Evolutionary conservation across 2,888 invertebrate genomes (phyloP).

Genomic region (Plebejus argus): DNA sequence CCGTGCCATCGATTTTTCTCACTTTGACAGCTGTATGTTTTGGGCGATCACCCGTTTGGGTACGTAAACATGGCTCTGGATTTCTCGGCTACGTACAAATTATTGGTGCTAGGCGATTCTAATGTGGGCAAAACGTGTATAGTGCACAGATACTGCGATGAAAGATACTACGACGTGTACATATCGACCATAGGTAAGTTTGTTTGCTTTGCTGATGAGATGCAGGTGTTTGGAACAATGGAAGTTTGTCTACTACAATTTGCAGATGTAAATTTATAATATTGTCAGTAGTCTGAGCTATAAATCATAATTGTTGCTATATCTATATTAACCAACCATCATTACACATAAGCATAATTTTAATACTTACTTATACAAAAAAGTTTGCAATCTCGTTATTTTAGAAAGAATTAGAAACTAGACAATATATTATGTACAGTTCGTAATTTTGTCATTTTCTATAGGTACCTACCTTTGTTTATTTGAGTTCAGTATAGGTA

Average conservation of each 20-base stretch:
- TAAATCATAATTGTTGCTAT: no score
- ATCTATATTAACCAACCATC: no score
- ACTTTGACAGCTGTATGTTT: conserved; percentile 79
- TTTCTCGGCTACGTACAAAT: conserved; percentile 93
- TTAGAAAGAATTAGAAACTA: no score
- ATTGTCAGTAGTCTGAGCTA: neutral
- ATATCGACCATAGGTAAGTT: conserved; percentile 93
- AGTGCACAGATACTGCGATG: conserved; percentile 94
- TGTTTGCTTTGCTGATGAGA: conserved; percentile 49
- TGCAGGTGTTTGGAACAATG: conserved; percentile 40
- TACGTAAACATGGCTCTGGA: conserved; percentile 88
- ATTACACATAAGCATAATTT: no score
- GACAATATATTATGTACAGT: no score
- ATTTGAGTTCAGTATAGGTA: no score
- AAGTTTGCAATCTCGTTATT: no score
- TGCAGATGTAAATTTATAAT: neutral
- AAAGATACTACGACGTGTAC: conserved; percentile 94
- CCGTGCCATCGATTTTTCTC: conserved; percentile 75
- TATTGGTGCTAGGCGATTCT: conserved; percentile 92
- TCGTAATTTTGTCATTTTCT: no score
- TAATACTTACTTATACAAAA: no score
- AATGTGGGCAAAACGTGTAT: conserved; percentile 96
- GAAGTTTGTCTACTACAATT: conserved; percentile 44
- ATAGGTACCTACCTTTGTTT: no score
- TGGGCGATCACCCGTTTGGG: conserved; percentile 69